Evolutionary conservation across 2,113 vertebrate species (phyloP).

Genomic region (Cyprinodon tularosa): DNA sequence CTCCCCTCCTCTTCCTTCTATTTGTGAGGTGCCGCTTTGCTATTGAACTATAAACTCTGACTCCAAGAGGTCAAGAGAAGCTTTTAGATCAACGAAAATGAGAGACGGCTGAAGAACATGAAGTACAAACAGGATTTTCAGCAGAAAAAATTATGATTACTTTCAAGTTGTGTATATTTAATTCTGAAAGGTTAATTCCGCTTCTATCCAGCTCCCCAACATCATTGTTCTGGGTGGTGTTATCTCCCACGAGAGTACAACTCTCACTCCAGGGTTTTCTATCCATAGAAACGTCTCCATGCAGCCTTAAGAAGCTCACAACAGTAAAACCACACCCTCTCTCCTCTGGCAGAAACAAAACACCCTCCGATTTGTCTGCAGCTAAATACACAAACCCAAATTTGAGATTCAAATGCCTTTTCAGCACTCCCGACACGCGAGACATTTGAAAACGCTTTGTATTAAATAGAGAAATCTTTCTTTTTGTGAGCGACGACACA

Average conservation of each 20-base stretch:
- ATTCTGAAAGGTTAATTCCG: slow-evolving; percentile 18
- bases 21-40: slow-evolving; percentile 74
- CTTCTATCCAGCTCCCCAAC: not conserved
- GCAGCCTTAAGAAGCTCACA: slow-evolving; percentile 19
- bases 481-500: slow-evolving; percentile 47
- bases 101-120: not conserved
- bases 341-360: slow-evolving; percentile 30
- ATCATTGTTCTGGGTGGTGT: slow-evolving; percentile 32
- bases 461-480: slow-evolving; percentile 47
- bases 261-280: slow-evolving; percentile 26
- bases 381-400: slow-evolving; percentile 67
- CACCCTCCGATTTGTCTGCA: slow-evolving; percentile 59
- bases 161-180: slow-evolving; percentile 14
- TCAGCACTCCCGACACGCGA: slow-evolving; percentile 52
- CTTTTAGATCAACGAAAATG: slow-evolving; percentile 63
- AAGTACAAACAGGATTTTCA: not conserved
- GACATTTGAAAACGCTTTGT: slow-evolving; percentile 65
- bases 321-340: slow-evolving; percentile 39
- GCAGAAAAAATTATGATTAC: not conserved
- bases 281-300: slow-evolving; percentile 37
- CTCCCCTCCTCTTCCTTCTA: slow-evolving; percentile 48
- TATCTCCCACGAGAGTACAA: slow-evolving; percentile 32
- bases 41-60: slow-evolving; percentile 59
- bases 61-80: slow-evolving; percentile 52
- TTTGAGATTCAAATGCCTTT: slow-evolving; percentile 72